Evolutionary conservation across 2,113 vertebrate species (phyloP).

Genomic region (Periophthalmodon schlosseri): DNA sequence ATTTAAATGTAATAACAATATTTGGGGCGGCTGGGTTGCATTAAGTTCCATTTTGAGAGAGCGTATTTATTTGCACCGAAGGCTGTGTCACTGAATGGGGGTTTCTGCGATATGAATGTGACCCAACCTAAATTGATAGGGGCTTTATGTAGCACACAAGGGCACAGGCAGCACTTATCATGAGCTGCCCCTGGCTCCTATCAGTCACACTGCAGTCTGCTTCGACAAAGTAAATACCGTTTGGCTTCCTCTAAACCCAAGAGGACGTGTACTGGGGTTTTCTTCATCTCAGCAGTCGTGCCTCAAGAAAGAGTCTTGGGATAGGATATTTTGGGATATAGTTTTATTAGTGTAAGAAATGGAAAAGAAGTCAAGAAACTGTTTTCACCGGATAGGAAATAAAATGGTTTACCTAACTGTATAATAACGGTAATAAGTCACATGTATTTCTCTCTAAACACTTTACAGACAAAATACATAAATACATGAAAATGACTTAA

Average conservation of each 20-base stretch:
- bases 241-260: not conserved
- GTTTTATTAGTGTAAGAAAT: not conserved
- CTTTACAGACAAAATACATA: too few relatives aligned
- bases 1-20: not conserved
- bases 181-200: slow-evolving; percentile 1
- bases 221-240: not conserved
- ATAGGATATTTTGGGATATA: not conserved
- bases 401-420: too few relatives aligned
- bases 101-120: not conserved
- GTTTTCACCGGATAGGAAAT: not conserved
- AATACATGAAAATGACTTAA: too few relatives aligned
- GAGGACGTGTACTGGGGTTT: not conserved
- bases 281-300: not conserved
- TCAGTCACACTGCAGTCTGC: slow-evolving; percentile 1
- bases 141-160: slow-evolving; percentile 1
- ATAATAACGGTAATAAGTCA: too few relatives aligned
- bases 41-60: not conserved
- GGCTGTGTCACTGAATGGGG: not conserved
- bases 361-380: not conserved
- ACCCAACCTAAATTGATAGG: slow-evolving; percentile 25
- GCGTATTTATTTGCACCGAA: not conserved
- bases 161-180: not conserved
- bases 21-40: not conserved
- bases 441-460: too few relatives aligned
- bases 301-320: not conserved